Evolutionary conservation across 53 echinoderm and acorn worm genomes (phyloP).

Genomic region (Crossaster papposus): DNA sequence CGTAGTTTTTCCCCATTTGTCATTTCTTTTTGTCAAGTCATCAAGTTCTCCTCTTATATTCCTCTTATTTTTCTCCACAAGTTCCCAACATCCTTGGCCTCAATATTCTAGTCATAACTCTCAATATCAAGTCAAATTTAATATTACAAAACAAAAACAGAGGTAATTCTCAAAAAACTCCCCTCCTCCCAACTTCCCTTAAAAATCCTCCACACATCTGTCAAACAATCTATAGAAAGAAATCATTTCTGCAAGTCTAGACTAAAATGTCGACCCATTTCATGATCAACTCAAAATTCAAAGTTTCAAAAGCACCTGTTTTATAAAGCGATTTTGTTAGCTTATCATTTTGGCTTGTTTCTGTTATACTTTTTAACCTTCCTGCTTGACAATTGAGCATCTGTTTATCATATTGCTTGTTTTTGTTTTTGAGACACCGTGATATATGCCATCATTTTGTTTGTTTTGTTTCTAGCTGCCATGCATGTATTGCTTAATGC

Average conservation of each 20-base stretch:
- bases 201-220: neutral
- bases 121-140: neutral
- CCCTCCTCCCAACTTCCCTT: neutral
- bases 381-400: slow-evolving; percentile 8
- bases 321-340: neutral
- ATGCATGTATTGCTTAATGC: slow-evolving; percentile 5
- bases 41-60: slow-evolving; percentile 37
- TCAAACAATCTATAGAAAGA: neutral
- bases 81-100: slow-evolving; percentile 8
- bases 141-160: neutral
- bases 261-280: neutral
- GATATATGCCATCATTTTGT: slow-evolving; percentile 4
- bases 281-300: neutral
- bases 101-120: neutral
- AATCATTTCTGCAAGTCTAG: neutral
- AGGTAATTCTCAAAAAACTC: neutral
- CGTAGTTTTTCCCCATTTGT: slow-evolving; percentile 1
- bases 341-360: neutral
- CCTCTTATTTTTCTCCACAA: slow-evolving; percentile 23
- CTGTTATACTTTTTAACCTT: neutral
- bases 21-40: slow-evolving; percentile 1
- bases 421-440: slow-evolving; percentile 51
- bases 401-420: slow-evolving; percentile 22
- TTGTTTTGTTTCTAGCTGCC: neutral
- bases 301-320: slow-evolving; percentile 8